phyloP scores from a whole-genome alignment of 2,797 vertebrate species.

The Falco cherrug region DNA sequence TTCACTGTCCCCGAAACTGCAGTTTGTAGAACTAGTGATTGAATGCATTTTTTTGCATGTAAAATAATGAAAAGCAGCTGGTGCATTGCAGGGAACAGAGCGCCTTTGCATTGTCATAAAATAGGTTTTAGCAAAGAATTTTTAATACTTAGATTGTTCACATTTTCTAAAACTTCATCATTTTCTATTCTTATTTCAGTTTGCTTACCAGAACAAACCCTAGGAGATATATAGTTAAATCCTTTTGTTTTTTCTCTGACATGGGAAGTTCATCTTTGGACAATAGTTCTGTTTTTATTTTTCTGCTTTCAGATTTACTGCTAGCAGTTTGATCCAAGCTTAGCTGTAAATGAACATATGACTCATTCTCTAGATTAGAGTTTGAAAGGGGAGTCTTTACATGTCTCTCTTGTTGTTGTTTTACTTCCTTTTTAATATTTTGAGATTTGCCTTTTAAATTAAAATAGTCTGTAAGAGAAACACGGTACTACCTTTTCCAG shows the following conservation, averaged over 20 bases:
- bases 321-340: conserved; percentile 10
- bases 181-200: neutral
- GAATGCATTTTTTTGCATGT: neutral
- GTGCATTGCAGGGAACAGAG: neutral
- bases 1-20: neutral
- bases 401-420: neutral
- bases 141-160: neutral
- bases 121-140: neutral
- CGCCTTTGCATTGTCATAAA: neutral
- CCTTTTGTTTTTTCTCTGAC: neutral
- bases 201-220: neutral
- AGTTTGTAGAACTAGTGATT: neutral
- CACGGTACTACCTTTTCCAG: neutral
- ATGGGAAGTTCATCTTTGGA: neutral
- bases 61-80: neutral
- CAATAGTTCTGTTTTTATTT: neutral
- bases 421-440: conserved; percentile 26
- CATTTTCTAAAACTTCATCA: neutral
- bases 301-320: neutral
- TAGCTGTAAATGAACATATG: conserved; percentile 12
- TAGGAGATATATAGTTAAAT: neutral
- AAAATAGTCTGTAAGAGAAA: neutral
- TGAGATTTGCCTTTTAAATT: neutral
- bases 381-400: neutral
- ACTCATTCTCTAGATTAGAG: conserved; percentile 4